These are phyloP conservation scores for Amazona ochrocephala DNA, from an alignment of 2,797 vertebrate genomes.

Conservation along the genomic window DNA sequence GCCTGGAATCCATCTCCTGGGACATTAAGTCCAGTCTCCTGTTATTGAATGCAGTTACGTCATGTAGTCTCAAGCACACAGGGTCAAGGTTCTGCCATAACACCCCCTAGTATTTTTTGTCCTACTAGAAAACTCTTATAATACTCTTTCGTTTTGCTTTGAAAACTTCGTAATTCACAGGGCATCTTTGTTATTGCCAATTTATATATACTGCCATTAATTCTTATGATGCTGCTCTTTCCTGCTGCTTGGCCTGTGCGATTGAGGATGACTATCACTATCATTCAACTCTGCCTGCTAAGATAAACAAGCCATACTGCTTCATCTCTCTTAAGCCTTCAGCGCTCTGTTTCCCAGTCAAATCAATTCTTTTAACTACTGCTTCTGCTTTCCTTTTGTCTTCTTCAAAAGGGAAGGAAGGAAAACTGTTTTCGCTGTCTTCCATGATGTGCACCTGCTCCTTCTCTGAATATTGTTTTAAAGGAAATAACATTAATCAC, in stretches of 20 bases:
- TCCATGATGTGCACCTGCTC: not conserved
- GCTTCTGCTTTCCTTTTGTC: not conserved
- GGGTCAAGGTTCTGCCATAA: not conserved
- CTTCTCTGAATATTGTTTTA: not conserved
- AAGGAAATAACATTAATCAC: not conserved
- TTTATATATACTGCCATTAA: not conserved
- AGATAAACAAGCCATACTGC: not conserved
- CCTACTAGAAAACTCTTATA: not conserved
- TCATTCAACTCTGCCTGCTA: not conserved
- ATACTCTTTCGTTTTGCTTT: not conserved
- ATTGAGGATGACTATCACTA: not conserved
- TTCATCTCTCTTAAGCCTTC: not conserved
- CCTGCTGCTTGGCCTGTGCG: not conserved
- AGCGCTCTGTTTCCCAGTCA: not conserved
- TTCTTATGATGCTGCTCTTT: not conserved
- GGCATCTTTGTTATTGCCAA: not conserved
- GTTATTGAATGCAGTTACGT: not conserved
- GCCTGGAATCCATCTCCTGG: not conserved
- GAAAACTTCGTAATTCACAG: not conserved
- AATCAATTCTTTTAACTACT: not conserved
- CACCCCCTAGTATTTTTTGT: not conserved
- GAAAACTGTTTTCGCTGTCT: not conserved
- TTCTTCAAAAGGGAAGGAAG: not conserved
- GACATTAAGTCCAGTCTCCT: not conserved
- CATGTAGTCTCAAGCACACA: accelerated